These are phyloP conservation scores for Catalaphyllia jardinei DNA, from an alignment of 64 coral and sea anemone species.

Conservation along the genomic window DNA sequence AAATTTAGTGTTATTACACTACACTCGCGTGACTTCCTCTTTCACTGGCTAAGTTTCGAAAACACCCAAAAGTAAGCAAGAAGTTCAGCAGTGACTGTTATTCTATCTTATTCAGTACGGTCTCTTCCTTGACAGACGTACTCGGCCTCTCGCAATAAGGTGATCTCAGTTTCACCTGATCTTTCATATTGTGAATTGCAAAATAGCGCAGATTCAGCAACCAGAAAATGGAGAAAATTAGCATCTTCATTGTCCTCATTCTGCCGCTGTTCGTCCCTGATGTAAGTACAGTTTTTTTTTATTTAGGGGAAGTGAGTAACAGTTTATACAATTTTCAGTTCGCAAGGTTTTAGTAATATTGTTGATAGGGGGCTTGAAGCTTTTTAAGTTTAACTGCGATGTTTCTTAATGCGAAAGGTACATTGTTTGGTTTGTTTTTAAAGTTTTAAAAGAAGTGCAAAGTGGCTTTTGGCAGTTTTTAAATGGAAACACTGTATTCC, in stretches of 20 bases:
- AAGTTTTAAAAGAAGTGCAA: no score
- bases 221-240: constrained; percentile 13
- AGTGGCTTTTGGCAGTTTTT: no score
- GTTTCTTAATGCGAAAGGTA: no score
- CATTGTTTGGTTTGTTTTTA: no score
- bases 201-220: not conserved
- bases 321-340: no score
- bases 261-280: not conserved
- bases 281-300: not conserved
- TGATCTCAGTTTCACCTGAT: not conserved
- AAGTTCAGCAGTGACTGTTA: not conserved
- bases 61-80: not conserved
- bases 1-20: not conserved
- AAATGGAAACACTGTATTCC: no score
- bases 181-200: not conserved
- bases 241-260: not conserved
- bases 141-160: not conserved
- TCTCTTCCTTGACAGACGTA: not conserved
- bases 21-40: not conserved
- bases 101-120: not conserved
- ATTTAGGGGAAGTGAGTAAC: not conserved
- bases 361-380: no score
- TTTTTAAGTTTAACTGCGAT: no score
- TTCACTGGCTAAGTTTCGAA: not conserved
- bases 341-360: no score